phyloP scores from a whole-genome alignment of 1,140 invertebrate species.

The Magallana gigas region DNA sequence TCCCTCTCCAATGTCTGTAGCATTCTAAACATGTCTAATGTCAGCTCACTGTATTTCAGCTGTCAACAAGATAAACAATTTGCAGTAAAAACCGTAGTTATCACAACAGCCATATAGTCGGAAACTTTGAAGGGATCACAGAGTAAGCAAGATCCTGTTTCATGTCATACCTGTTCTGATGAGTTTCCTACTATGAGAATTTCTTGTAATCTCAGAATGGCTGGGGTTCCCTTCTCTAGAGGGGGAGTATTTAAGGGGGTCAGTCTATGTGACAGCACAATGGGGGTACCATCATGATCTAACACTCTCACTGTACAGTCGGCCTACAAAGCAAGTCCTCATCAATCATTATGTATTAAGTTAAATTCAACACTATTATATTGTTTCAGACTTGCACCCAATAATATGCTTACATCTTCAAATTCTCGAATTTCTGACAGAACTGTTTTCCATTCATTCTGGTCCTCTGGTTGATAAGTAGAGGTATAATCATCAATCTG shows the following conservation, averaged over 20 bases:
- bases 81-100: not conserved
- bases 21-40: constrained; percentile 99
- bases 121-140: not conserved
- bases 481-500: constrained; percentile 92
- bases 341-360: not conserved
- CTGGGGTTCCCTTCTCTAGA: constrained; percentile 89
- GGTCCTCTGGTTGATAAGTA: constrained; percentile 97
- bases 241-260: constrained; percentile 92
- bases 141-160: not conserved
- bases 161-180: constrained; percentile 87
- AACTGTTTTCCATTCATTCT: constrained; percentile 96
- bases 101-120: not conserved
- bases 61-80: constrained; percentile 65
- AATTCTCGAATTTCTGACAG: constrained; percentile 88
- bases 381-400: not conserved
- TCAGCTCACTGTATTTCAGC: constrained; percentile 98
- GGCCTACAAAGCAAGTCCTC: constrained; percentile 80
- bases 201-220: constrained; percentile 90
- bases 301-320: constrained; percentile 93
- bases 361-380: not conserved
- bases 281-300: constrained; percentile 91
- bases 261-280: constrained; percentile 87
- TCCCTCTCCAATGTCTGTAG: constrained; percentile 96
- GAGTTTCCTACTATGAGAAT: constrained; percentile 96
- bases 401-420: not conserved